Conservation (phyloP, 2,888 invertebrate species). For the Chloromyia formosa region DNA sequence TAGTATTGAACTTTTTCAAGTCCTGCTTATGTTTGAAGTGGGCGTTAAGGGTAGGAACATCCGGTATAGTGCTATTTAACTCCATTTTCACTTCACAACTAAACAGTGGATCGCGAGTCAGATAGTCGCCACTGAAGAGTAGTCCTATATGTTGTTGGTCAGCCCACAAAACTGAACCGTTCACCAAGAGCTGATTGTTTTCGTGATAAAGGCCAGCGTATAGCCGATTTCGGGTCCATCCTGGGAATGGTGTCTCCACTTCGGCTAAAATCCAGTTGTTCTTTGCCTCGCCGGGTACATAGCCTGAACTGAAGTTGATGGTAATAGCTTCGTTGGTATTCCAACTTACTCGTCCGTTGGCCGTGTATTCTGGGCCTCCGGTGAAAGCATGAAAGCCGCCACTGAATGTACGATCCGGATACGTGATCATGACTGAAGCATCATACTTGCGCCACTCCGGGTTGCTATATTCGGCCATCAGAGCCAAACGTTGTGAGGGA, state of each 20-base stretch:
- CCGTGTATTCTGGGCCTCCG: conserved; percentile 61
- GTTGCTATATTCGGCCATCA: conserved; percentile 70
- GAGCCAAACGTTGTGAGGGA: conserved; percentile 69
- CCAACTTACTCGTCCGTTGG: conserved; percentile 73
- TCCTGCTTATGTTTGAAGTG: conserved; percentile 68
- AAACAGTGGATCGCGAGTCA: conserved; percentile 61
- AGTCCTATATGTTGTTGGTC: conserved; percentile 68
- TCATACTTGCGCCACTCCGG: conserved; percentile 71
- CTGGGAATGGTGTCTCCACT: conserved; percentile 68
- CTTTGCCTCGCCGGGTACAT: conserved; percentile 63
- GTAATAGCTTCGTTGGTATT: conserved; percentile 70
- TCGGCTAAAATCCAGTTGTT: conserved; percentile 64
- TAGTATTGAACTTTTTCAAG: conserved; percentile 65
- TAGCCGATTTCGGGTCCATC: conserved; percentile 69
- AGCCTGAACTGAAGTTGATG: conserved; percentile 58
- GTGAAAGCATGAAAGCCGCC: conserved; percentile 71
- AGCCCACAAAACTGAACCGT: conserved; percentile 70
- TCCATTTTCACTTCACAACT: conserved; percentile 66
- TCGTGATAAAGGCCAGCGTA: conserved; percentile 64
- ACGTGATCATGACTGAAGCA: conserved; percentile 73
- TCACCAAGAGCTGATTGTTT: conserved; percentile 65
- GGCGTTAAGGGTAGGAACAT: conserved; percentile 68
- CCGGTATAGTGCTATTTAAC: conserved; percentile 69
- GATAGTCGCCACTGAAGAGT: conserved; percentile 67
- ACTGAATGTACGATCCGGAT: conserved; percentile 78